phyloP scores from a whole-genome alignment of 2,797 vertebrate genomes.

The Siniperca undulata region DNA sequence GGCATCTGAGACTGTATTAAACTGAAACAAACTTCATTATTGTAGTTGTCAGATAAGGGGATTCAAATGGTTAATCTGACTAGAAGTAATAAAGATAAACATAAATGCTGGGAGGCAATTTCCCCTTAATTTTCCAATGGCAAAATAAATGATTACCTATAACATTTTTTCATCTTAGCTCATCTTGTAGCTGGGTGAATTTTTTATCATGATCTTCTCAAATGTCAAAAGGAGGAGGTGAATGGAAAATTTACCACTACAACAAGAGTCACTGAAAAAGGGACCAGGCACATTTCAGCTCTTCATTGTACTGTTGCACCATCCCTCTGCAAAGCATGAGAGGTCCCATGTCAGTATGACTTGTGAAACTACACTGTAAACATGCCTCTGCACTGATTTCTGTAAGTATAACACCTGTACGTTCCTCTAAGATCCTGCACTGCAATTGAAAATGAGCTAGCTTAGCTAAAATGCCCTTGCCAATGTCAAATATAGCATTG shows the following conservation, averaged over 20 bases:
- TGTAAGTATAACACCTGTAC: neutral
- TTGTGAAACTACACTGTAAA: slow-evolving; percentile 13
- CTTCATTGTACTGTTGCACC: neutral
- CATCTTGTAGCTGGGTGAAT: neutral
- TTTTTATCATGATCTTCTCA: neutral
- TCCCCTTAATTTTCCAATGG: neutral
- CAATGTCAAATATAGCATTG: neutral
- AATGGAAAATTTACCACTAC: neutral
- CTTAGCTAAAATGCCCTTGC: too few species aligned
- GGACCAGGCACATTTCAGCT: neutral
- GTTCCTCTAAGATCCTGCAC: neutral
- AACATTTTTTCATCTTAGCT: neutral
- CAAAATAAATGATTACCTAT: neutral
- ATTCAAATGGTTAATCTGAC: neutral
- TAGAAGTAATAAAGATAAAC: neutral
- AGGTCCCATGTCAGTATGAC: neutral
- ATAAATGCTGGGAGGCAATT: neutral
- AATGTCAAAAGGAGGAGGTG: neutral
- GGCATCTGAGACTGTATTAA: neutral
- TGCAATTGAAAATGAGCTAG: neutral
- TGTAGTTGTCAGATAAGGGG: neutral
- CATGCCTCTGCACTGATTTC: neutral
- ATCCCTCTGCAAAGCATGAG: neutral
- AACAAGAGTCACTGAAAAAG: neutral
- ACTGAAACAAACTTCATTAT: neutral